These are phyloP conservation scores for Sitta europaea DNA, from an alignment of 2,113 vertebrate species.

Conservation along the genomic window DNA sequence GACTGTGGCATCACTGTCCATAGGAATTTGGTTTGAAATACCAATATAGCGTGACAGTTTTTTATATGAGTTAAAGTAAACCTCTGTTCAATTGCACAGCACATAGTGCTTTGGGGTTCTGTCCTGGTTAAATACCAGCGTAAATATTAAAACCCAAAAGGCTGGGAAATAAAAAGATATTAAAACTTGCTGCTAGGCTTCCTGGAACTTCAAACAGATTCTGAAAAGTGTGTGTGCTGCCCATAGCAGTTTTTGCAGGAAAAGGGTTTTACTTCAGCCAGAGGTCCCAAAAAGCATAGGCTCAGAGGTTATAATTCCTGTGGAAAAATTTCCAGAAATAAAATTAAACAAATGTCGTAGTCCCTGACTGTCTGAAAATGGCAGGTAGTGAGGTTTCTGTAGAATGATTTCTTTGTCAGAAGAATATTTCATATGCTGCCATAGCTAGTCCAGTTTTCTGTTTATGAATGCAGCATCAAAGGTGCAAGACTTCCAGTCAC, in stretches of 20 bases:
- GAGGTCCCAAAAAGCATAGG: not conserved
- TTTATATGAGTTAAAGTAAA: not conserved
- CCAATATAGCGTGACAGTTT: not conserved
- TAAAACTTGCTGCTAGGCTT: not conserved
- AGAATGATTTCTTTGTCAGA: slow-evolving; percentile 30
- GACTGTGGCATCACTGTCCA: not conserved
- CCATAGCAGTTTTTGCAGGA: not conserved
- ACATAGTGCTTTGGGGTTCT: not conserved
- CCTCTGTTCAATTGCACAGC: not conserved
- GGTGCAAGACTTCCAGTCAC: not conserved
- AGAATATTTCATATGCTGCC: not conserved
- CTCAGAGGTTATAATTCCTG: not conserved
- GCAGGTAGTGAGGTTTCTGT: not conserved
- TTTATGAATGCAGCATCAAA: not conserved
- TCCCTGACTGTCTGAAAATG: not conserved
- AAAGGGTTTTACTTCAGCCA: not conserved
- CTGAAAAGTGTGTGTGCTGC: not conserved
- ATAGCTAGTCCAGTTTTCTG: not conserved
- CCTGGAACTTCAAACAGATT: not conserved
- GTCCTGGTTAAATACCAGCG: not conserved
- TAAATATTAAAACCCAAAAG: not conserved
- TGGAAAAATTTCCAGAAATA: slow-evolving; percentile 12
- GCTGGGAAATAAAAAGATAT: not conserved
- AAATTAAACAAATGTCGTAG: not conserved
- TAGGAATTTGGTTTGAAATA: not conserved